Base-by-base conservation (phyloP, 2,888 invertebrate species). In the Colletes collaris region DNA sequence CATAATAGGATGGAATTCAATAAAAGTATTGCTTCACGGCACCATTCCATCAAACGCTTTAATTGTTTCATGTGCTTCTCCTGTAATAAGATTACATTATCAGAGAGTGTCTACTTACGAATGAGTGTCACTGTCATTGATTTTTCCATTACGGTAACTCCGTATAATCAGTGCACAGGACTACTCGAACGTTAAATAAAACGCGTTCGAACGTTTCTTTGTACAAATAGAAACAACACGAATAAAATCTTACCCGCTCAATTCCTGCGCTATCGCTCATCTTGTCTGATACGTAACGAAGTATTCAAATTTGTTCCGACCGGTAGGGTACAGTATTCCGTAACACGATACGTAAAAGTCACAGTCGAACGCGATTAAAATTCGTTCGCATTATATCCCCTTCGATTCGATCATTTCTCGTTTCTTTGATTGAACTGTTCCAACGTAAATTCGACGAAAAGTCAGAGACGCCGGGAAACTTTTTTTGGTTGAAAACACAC, bases 11-110 rank as follows among this genome's bases (percentile, higher is more conserved):
- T 93, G 0, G 96, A 96, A 90, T 96, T 95, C 13, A 95, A 86
- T 0, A 95, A 94, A 49, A 97, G 92, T 67, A 97, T 94, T n/a
- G 96, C 94, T 93, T 96, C 96, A 76, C 97, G 95, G 96, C 96
- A 97, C 56, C 95, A 95, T 90, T 97, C 97, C 87, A 97, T 92
- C 82, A 95, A 94, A 83, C 96, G 94, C 90, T 96, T 96, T 69
- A 97, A 91, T 90, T 95, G 96, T 89, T 96, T 96, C 79, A 95
- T 95, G 90, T 96, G 95, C 85, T 95, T 95, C 88, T 97, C 97
- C 82, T 89, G 84, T 44, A 81, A 86, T 72, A 70, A 68, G 6
- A 74, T 62, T 46, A 37, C n/a, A 64, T 71, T 80, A 65, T 82
- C 63, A 79, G 49, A 27, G 19, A 35, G 16, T 16, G 16, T 16